A percentile compares a stretch with the other conserved stretches of the same genome.
These are phyloP conservation scores for Mugil cephalus DNA, from an alignment of 2,113 vertebrate genomes.

Conservation along the genomic window DNA sequence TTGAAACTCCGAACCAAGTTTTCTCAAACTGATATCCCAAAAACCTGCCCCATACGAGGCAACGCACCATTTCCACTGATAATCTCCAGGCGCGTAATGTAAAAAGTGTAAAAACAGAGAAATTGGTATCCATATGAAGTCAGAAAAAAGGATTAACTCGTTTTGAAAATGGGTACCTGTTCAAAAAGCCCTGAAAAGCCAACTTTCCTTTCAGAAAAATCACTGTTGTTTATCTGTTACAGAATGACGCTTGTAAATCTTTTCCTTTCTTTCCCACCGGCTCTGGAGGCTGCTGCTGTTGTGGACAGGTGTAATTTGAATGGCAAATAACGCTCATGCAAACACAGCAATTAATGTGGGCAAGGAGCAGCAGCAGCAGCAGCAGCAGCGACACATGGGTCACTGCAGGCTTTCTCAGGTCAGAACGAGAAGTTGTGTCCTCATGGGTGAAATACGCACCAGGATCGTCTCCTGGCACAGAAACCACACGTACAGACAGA, in stretches of 20 bases:
- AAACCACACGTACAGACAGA: not conserved
- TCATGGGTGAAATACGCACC: too few relatives aligned
- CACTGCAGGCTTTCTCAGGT: constrained; percentile 2
- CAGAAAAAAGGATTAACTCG: not conserved
- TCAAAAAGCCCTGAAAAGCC: not conserved
- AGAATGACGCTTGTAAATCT: constrained; percentile 11
- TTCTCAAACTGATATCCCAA: not conserved
- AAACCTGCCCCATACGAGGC: too few relatives aligned
- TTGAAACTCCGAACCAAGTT: not conserved
- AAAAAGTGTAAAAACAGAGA: too few relatives aligned
- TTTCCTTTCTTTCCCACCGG: constrained; percentile 17
- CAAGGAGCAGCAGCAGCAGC: constrained; percentile 2
- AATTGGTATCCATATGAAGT: not conserved
- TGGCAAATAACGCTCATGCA: constrained; percentile 67
- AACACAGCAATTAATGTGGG: constrained; percentile 42
- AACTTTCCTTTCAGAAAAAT: not conserved
- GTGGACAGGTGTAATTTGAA: constrained; percentile 74
- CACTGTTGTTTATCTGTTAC: not conserved
- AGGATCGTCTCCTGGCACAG: not conserved
- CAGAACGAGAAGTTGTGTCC: not conserved
- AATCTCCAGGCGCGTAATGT: too few relatives aligned
- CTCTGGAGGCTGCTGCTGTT: constrained; percentile 62
- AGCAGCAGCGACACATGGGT: not conserved
- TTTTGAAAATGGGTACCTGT: not conserved
- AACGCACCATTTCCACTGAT: too few relatives aligned